Base-by-base conservation (phyloP, 2,797 vertebrate genomes). In the Melopsittacus undulatus region DNA sequence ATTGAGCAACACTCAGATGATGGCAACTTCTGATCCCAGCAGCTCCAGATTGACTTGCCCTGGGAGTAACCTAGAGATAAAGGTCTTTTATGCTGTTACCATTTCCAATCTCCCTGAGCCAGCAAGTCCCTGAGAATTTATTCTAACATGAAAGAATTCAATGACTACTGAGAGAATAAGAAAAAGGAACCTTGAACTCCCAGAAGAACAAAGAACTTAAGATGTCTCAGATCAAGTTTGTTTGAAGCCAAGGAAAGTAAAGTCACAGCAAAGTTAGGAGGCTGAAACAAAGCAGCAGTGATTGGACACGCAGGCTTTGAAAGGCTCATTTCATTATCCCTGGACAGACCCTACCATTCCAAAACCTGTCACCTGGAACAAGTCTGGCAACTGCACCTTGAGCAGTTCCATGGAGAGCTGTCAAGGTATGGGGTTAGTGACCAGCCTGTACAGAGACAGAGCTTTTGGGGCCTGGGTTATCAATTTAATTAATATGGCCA, bases 201-300 rank as follows among this genome's bases (percentile, higher is more conserved):
- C 85, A 87, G 70, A 91, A 94, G 92, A 96, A 95, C 87, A 97
- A 97, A 97, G 94, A 70, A 90, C 46, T 82, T 74, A 83, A 78
- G 87, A 96, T 92, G 90, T 77, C 70, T 95, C 93, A 92, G 84
- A 95, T 95, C 95, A 89, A 72, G 85, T 93, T 90, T 95, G 67
- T 96, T 87, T 96, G 95, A 96, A 95, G 92, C 91, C 59, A 20
- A 36, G 63, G 83, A 96, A 94, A 87, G 86, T 95, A 89, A 95
- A 96, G 93, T 87, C 90, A 89, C 62, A 94, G 90, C 72, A 87
- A 95, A 96, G 96, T 93, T 94, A 93, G 93, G 93, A 96, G 94
- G 90, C 93, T 92, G 96, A 96, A 95, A 96, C 90, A 92, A 95
- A 95, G 90, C 90, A 83, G 63, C 57, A 78, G 27, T 87, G 92